Base-by-base conservation (phyloP, 2,888 invertebrate genomes). In the Drosophila anomalipes region DNA sequence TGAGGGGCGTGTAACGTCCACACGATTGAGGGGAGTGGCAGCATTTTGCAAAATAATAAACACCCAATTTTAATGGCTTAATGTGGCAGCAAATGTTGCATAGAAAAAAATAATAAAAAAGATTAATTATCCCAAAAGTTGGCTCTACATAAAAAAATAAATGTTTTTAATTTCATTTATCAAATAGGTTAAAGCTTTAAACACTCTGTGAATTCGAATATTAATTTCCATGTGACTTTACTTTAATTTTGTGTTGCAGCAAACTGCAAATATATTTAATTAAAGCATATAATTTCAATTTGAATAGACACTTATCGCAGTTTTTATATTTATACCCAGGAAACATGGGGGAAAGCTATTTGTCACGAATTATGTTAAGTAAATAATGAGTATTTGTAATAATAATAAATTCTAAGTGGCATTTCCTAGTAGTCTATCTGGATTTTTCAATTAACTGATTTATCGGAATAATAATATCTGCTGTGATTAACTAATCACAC, bases 301-400 rank as follows among this genome's bases (percentile, higher is more conserved):
- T 62, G 53, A 53, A 70, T 70, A 58, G 16, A 30, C 28, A 47
- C 5, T 2, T 44, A 62, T 57, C 61, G 26, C 14, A n/a, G 37
- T 37, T 4, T 35, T 9, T 16, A 14, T 16, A 64, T 47, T 58
- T 44, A 64, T 37, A 70, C 6, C n/a, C 32, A 70, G 59, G 70
- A 37, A 76, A 41, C 41, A 30, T 6, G 1, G 14, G 28, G 52
- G 51, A 63, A 35, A 28, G 7, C 33, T 53, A n/a, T 47, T 58
- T 41, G 47, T 77, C 76, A 76, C 76, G 76, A 63, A 49, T 57
- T 76, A 71, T 71, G 72, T 32, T 59, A 62, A 76, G 52, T 33
- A 14, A 4, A 19, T 9, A 37, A 19, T 37, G 4, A 35, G 16
- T 35, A 35, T 35, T 16, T 35, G 35, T 35, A 35, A 35, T 16